Base-by-base conservation (phyloP, 2,888 invertebrate species). In the Hofmannophila pseudospretella region DNA sequence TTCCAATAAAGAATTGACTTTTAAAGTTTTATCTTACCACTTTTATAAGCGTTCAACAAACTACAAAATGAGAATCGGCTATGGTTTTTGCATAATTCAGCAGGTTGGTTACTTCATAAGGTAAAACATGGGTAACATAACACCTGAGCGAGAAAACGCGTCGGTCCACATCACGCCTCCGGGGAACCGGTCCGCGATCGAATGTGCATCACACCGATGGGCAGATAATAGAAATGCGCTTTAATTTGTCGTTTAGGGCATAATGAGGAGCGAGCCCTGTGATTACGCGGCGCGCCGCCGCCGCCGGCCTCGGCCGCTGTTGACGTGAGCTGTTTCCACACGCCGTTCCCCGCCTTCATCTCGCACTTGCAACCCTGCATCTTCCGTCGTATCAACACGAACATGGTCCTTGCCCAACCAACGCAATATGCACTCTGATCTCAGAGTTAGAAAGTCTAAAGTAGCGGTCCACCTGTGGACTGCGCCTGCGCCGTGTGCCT, bases 221-320 rank as follows among this genome's bases (percentile, higher is more conserved):
- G 50, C 72, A 76, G 82, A 84, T 86, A 85, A 85, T 85, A 85
- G 85, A 85, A 86, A 82, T 72, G 79, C 82, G 79, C 76, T 84
- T 86, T 86, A 86, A 86, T 85, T 86, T 86, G 85, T 86, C 85
- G 85, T 86, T 86, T 86, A 85, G 79, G 77, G 77, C 67, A 82
- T 85, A 87, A 88, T 88, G 84, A 86, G 79, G 65, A 67, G 63
- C 66, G 62, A 54, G 85, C 79, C 84, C 89, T 89, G 88, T 89
- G 86, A 89, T 89, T 89, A 89, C 68, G 69, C 66, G 67, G 66
- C 67, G 76, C 76, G 79, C 85, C 85, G 72, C 67, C 73, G 86
- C 82, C 72, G 74, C 80, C 73, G 76, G 75, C 71, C 71, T 64
- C 75, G 71, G 79, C 80, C 82, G 80, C 78, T 81, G 87, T 76